A percentile compares a stretch with the other conserved stretches of the same genome.
Conservation (phyloP, 2,888 invertebrate genomes). For the Eudemis profundana region DNA sequence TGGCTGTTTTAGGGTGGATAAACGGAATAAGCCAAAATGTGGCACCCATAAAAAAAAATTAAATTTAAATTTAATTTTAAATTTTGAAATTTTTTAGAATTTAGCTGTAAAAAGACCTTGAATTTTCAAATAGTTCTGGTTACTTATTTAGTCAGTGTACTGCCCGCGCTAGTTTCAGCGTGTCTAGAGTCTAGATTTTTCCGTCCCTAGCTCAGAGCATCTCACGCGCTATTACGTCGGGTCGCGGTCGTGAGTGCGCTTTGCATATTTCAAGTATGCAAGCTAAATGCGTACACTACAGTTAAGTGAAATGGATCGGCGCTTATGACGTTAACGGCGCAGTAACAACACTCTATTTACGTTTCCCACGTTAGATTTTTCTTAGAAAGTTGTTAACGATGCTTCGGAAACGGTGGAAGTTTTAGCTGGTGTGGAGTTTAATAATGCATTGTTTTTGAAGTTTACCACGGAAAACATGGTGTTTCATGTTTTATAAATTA, state of each 20-base stretch:
- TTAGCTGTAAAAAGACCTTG: too few species aligned
- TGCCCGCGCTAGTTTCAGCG: background rate
- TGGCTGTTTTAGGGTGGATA: too few species aligned
- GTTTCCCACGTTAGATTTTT: slow-evolving; percentile 65
- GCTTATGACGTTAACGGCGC: slow-evolving; percentile 69
- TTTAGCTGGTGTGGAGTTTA: slow-evolving; percentile 7
- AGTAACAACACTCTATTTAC: slow-evolving; percentile 55
- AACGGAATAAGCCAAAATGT: too few species aligned
- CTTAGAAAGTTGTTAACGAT: slow-evolving; percentile 27
- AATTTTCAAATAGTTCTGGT: too few species aligned
- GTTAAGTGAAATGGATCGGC: slow-evolving; percentile 78
- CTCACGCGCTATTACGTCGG: slow-evolving; percentile 76
- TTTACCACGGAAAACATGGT: background rate
- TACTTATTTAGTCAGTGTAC: slow-evolving; percentile 6
- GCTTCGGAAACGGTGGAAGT: slow-evolving; percentile 1
- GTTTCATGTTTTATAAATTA: too few species aligned
- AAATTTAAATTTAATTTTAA: too few species aligned
- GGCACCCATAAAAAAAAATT: too few species aligned
- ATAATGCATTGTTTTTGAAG: slow-evolving; percentile 11
- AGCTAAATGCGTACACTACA: slow-evolving; percentile 75
- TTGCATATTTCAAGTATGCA: slow-evolving; percentile 81
- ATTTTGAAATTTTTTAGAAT: too few species aligned
- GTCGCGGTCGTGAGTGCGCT: slow-evolving; percentile 77
- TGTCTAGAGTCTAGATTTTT: slow-evolving; percentile 56
- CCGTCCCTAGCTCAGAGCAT: slow-evolving; percentile 61